Evolutionary conservation across 1,140 invertebrate genomes (phyloP), one percentile per base, ranked within the genome.

Genomic region (Drosophila lacteicornis): DNA sequence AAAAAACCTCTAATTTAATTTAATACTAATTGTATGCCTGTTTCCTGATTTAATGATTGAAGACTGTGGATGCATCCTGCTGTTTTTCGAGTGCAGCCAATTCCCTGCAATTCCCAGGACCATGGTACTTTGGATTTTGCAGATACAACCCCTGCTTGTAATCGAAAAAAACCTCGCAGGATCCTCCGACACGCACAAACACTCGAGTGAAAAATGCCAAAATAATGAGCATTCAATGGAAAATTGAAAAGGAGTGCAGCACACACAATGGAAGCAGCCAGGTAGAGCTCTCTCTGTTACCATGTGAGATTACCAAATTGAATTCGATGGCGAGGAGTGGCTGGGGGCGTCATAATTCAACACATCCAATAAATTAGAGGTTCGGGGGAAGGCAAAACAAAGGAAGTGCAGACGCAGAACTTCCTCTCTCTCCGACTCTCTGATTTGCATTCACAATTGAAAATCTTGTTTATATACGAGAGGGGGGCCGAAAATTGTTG

Each of bases 161-260:
- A 62, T 69, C 55, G 53, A 67, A 65, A 67, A 40, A 40, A 22
- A 38, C 13, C 7, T 33, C 53, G 36, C 33, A 38, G 58, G 73
- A 79, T 86, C 73, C 84, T 80, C 63, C 62, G 63, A 68, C 80
- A 88, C 80, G 80, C 76, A 87, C 80, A 65, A 55, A 47, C 66
- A 68, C 67, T 53, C 57, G 42, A 70, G 17, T 50, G 62, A 69
- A 62, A 84, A 90, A 80, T 82, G 81, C 71, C 75, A 91, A 91
- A 87, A 79, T 91, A 91, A 91, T 87, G 87, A 91, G 83, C 87
- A 84, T 76, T 80, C 87, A 87, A 79, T 87, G 55, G 67, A 67
- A 62, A 53, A 42, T 30, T 36, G 55, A 33, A 36, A 46, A 53
- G 62, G 59, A 82, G 60, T 60, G 15, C 60, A 55, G 76, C 51